These are phyloP conservation scores for Hyles lineata DNA, from an alignment of 2,888 invertebrate species.

Conservation along the genomic window DNA sequence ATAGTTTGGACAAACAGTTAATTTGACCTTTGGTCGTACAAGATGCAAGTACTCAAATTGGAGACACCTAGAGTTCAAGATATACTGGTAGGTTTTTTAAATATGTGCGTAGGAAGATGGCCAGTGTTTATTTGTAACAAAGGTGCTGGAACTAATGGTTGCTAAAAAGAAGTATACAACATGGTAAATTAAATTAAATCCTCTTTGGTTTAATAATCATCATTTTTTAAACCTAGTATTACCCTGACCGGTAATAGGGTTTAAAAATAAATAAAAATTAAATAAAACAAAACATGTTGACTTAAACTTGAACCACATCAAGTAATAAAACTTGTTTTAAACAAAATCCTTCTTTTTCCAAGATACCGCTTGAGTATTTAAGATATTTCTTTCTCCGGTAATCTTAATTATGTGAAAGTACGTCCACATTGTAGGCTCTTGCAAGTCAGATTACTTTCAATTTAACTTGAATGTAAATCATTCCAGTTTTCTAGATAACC, in stretches of 20 bases:
- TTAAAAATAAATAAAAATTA: no score
- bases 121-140: no score
- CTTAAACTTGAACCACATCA: conserved; percentile 34
- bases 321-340: conserved; percentile 28
- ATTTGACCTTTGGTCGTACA: conserved; percentile 54
- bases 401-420: conserved; percentile 28
- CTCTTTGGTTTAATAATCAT: no score
- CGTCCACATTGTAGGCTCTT: not conserved
- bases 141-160: no score
- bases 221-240: no score
- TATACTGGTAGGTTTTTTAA: no score
- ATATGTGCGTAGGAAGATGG: no score
- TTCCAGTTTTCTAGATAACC: conserved; percentile 21
- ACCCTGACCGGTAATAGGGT: no score
- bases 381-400: conserved; percentile 18
- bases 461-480: conserved; percentile 28
- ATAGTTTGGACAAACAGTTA: conserved; percentile 45
- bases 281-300: not conserved
- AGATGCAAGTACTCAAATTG: conserved; percentile 34
- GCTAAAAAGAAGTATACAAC: no score
- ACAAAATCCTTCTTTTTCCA: conserved; percentile 5
- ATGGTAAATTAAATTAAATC: no score
- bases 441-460: conserved; percentile 21
- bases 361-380: conserved; percentile 1
- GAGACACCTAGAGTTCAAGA: not conserved